Percentiles rank a stretch among this genome's conserved stretches.
phyloP scores from a whole-genome alignment of 2,888 invertebrate species.

The Ochlodes sylvanus region DNA sequence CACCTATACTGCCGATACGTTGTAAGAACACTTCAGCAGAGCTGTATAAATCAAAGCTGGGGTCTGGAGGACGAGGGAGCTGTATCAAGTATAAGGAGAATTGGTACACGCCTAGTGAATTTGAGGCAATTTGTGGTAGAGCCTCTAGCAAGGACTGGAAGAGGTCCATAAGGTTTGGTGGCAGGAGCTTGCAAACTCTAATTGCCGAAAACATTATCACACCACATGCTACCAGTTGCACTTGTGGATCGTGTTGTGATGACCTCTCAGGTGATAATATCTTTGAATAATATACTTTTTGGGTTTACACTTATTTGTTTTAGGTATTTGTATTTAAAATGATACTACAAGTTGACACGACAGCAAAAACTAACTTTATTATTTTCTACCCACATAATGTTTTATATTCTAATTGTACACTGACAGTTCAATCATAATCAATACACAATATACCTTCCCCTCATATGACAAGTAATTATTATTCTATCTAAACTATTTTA shows the following conservation, averaged over 20 bases:
- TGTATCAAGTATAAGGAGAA: constrained; percentile 93
- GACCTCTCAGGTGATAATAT: constrained; percentile 87
- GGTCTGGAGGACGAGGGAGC: constrained; percentile 95
- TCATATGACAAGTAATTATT: too few species aligned
- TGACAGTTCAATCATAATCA: too few species aligned
- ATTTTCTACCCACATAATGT: too few species aligned
- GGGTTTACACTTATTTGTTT: background rate
- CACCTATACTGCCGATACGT: constrained; percentile 89
- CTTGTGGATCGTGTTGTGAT: constrained; percentile 97
- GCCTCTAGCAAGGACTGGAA: constrained; percentile 99
- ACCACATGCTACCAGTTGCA: constrained; percentile 98
- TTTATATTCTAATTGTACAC: too few species aligned
- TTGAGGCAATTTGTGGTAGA: constrained; percentile 95
- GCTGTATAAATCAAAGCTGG: constrained; percentile 93
- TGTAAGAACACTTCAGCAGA: constrained; percentile 98
- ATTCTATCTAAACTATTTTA: too few species aligned
- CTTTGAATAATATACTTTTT: background rate
- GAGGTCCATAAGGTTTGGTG: constrained; percentile 96
- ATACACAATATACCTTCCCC: too few species aligned
- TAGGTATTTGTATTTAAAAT: background rate
- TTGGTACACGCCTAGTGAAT: constrained; percentile 98
- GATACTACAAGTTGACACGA: too few species aligned
- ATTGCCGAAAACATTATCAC: constrained; percentile 96
- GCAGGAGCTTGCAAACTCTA: constrained; percentile 94
- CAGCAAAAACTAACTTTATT: too few species aligned